These are phyloP conservation scores for Origma solitaria DNA, from an alignment of 2,113 vertebrate genomes.

Conservation along the genomic window DNA sequence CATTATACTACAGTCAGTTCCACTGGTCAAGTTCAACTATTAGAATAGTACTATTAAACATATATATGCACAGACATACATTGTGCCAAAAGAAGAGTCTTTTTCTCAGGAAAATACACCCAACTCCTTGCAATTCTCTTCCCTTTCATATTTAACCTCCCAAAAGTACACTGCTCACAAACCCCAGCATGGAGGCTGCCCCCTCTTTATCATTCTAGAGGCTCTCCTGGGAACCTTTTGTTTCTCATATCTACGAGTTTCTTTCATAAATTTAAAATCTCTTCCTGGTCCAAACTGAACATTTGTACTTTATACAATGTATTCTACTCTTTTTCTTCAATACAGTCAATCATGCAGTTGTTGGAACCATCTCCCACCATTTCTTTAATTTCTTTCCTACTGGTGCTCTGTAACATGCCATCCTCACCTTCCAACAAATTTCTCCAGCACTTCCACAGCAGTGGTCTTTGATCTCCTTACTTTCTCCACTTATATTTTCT, in stretches of 20 bases:
- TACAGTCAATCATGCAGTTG: neutral
- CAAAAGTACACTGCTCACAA: neutral
- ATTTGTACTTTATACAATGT: neutral
- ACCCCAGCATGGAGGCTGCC: neutral
- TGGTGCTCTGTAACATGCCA: neutral
- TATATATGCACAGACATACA: fast-evolving
- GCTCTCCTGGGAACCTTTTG: neutral
- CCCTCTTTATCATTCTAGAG: neutral
- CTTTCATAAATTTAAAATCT: neutral
- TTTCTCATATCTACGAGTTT: neutral
- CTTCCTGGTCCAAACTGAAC: neutral
- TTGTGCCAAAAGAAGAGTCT: neutral
- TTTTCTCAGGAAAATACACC: neutral
- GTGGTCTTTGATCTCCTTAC: neutral
- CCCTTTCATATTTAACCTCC: neutral
- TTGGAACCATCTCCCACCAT: neutral
- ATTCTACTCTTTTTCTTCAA: neutral
- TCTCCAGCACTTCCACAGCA: neutral
- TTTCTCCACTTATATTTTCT: neutral
- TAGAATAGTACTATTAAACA: neutral
- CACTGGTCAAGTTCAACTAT: neutral
- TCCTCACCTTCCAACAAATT: neutral
- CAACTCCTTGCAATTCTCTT: neutral
- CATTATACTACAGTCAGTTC: neutral
- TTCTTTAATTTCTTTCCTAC: neutral